A percentile compares a stretch with the other conserved stretches of the same genome.
Conservation (phyloP, 2,113 vertebrate species). For the Mustelus asterias region DNA sequence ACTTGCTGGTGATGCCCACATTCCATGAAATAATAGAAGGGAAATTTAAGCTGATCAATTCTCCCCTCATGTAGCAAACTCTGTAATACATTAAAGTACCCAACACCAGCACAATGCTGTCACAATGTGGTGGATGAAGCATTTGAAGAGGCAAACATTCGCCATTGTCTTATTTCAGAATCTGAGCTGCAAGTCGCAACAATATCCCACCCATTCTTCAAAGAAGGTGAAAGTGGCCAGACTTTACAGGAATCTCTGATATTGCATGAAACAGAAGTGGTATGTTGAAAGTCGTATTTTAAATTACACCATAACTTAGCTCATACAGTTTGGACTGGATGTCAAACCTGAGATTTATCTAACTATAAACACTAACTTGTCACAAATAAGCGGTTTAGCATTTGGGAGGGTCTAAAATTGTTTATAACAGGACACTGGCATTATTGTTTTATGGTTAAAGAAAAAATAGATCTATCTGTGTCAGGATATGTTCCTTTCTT, state of each 20-base stretch:
- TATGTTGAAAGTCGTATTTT: not conserved
- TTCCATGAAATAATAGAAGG: too few species aligned
- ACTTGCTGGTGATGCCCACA: too few species aligned
- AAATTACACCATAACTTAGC: not conserved
- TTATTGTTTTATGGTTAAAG: not conserved
- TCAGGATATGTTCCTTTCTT: not conserved
- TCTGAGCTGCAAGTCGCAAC: not conserved
- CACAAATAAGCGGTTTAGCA: not conserved
- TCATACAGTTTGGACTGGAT: not conserved
- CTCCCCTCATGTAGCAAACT: not conserved
- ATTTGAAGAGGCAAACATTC: not conserved
- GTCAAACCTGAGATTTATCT: not conserved
- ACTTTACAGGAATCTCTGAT: not conserved
- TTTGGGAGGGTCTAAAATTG: not conserved
- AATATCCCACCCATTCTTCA: not conserved
- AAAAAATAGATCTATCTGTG: too few species aligned
- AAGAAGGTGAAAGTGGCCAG: not conserved
- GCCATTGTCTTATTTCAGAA: not conserved
- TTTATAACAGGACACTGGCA: not conserved
- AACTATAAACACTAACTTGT: not conserved
- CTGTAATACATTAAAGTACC: not conserved
- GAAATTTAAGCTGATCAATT: not conserved
- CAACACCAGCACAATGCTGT: not conserved
- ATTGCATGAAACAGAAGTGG: not conserved
- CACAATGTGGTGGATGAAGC: not conserved